Conservation (phyloP, 2,113 vertebrate genomes). For the Ammodramus savannarum region DNA sequence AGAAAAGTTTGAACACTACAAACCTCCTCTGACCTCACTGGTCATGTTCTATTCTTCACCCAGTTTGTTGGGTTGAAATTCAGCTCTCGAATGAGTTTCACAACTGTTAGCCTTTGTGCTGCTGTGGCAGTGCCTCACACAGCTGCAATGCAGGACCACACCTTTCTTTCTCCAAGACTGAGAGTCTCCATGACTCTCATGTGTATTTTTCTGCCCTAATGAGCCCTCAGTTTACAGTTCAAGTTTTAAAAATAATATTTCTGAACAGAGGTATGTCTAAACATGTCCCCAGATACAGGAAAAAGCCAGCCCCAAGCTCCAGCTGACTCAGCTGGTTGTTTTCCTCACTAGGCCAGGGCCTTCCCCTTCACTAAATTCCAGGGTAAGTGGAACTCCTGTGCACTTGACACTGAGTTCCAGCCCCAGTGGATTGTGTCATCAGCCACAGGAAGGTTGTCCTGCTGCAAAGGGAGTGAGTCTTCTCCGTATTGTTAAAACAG, state of each 20-base stretch:
- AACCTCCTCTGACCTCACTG: background rate
- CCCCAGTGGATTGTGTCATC: background rate
- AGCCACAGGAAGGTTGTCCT: background rate
- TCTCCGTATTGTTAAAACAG: background rate
- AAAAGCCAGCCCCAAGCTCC: background rate
- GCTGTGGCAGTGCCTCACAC: background rate
- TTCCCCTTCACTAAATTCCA: background rate
- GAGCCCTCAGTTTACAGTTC: background rate
- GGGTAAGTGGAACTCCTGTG: background rate
- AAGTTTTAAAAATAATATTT: background rate
- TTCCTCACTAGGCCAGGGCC: background rate
- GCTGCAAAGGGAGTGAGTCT: background rate
- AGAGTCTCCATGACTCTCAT: background rate
- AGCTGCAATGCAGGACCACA: rapidly evolving
- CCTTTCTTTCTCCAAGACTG: background rate
- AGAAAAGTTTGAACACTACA: background rate
- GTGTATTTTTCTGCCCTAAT: background rate
- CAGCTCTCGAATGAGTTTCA: background rate
- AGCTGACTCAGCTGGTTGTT: background rate
- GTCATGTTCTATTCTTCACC: background rate
- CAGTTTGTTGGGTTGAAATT: background rate
- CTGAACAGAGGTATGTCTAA: background rate
- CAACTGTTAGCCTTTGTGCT: background rate
- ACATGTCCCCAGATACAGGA: background rate
- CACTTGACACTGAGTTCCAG: background rate